Conservation (phyloP, 2,888 invertebrate genomes). For the Hypomecis atomaria region DNA sequence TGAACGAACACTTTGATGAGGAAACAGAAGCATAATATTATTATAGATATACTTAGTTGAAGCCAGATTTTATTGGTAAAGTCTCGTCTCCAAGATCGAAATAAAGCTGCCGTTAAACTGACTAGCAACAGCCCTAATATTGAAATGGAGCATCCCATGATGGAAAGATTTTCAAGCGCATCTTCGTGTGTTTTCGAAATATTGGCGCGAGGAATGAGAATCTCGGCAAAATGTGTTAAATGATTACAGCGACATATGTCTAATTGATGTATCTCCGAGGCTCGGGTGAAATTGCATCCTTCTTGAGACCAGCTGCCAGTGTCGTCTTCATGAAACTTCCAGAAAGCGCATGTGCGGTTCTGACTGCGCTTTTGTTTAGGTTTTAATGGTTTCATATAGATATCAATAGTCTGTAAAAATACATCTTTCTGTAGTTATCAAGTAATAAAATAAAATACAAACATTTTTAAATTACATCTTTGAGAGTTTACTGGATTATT, state of each 20-base stretch:
- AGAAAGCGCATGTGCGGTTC: slow-evolving; percentile 80
- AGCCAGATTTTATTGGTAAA: slow-evolving; percentile 86
- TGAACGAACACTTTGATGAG: slow-evolving; percentile 63
- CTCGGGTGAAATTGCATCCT: slow-evolving; percentile 76
- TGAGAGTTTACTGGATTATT: too few species aligned
- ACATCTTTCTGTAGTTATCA: not conserved
- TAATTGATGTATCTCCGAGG: slow-evolving; percentile 56
- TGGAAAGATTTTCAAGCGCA: slow-evolving; percentile 77
- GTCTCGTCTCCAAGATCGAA: slow-evolving; percentile 86
- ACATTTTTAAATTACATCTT: too few species aligned
- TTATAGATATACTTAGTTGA: slow-evolving; percentile 82
- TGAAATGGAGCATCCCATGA: slow-evolving; percentile 81
- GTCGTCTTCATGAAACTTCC: slow-evolving; percentile 77
- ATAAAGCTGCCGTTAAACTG: slow-evolving; percentile 80
- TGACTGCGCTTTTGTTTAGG: slow-evolving; percentile 58
- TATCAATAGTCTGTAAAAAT: slow-evolving; percentile 66
- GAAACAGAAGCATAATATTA: slow-evolving; percentile 73
- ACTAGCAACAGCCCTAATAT: slow-evolving; percentile 79
- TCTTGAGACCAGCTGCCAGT: slow-evolving; percentile 81
- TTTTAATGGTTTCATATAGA: slow-evolving; percentile 69
- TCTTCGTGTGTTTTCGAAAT: slow-evolving; percentile 69
- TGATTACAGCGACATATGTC: slow-evolving; percentile 83
- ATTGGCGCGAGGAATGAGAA: slow-evolving; percentile 70
- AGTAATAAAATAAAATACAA: too few species aligned
- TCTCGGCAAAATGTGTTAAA: slow-evolving; percentile 85